These are phyloP conservation scores for Phymorhynchus buccinoides DNA, from an alignment of 1,140 invertebrate genomes.

Conservation along the genomic window DNA sequence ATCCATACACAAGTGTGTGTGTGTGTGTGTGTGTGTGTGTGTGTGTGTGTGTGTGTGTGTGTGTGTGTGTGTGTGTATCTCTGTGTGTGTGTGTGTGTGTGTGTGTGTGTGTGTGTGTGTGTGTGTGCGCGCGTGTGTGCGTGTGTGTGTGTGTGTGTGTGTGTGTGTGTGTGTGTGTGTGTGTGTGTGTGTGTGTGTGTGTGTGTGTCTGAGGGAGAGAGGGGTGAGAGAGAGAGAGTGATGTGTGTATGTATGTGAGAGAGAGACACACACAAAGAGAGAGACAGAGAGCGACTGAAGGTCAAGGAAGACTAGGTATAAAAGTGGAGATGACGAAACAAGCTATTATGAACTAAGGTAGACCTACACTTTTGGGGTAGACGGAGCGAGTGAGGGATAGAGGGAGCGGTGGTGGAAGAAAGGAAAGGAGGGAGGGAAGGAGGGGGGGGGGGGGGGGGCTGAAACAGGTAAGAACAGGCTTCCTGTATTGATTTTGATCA, in stretches of 20 bases:
- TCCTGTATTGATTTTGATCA: no score
- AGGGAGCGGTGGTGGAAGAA: neutral
- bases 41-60: neutral
- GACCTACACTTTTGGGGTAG: neutral
- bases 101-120: neutral
- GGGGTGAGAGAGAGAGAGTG: neutral
- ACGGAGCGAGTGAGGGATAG: neutral
- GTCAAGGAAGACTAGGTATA: no score
- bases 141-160: slow-evolving; percentile 20
- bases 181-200: slow-evolving; percentile 6
- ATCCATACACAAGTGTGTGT: no score
- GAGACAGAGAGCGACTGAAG: neutral
- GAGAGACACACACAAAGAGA: neutral
- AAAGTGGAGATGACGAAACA: no score
- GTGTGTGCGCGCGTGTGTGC: neutral
- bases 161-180: neutral
- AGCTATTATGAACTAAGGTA: no score
- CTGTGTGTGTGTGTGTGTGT: neutral
- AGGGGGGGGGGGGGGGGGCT: neutral
- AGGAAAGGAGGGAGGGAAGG: neutral
- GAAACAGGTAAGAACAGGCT: slow-evolving; percentile 21
- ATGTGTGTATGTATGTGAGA: neutral
- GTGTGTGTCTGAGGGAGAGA: neutral
- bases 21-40: neutral
- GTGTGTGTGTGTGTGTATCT: neutral